These are phyloP conservation scores for Drosophila atroscutellata DNA, from an alignment of 2,888 invertebrate species.

Conservation along the genomic window DNA sequence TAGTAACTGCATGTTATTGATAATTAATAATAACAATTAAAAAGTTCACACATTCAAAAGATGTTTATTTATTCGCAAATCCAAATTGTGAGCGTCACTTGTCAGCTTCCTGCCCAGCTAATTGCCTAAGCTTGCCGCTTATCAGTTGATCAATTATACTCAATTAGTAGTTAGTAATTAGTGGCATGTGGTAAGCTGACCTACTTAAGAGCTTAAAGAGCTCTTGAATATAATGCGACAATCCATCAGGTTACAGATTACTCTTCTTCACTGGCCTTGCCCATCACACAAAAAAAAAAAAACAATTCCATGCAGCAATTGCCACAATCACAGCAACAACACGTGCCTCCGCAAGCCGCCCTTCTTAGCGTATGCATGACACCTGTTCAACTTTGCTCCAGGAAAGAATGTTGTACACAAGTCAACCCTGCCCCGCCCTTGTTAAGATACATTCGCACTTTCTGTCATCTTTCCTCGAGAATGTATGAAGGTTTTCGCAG, in stretches of 20 bases:
- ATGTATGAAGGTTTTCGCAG: background rate
- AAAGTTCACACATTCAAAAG: background rate
- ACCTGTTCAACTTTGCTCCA: conserved; percentile 49
- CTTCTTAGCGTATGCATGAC: conserved; percentile 34
- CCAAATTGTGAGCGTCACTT: conserved; percentile 30
- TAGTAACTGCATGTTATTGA: background rate
- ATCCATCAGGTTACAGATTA: conserved; percentile 25
- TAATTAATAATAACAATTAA: background rate
- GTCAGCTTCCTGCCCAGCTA: conserved; percentile 36
- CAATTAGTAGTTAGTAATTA: background rate
- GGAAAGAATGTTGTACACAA: background rate
- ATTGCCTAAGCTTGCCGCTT: conserved; percentile 47
- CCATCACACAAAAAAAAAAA: background rate
- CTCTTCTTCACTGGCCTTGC: background rate
- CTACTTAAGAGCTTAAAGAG: conserved; percentile 18
- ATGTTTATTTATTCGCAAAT: background rate
- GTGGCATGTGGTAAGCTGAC: conserved; percentile 24
- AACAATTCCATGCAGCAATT: conserved; percentile 38
- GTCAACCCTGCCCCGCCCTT: background rate
- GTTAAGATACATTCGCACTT: background rate
- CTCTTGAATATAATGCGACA: background rate
- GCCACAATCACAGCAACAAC: conserved; percentile 61
- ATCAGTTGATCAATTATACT: conserved; percentile 37
- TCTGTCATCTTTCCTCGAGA: background rate
- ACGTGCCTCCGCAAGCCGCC: conserved; percentile 41